Evolutionary conservation across 1,140 invertebrate species (phyloP), one percentile per base, ranked within the genome.

Genomic region (Yoshiicerus persimilis): DNA sequence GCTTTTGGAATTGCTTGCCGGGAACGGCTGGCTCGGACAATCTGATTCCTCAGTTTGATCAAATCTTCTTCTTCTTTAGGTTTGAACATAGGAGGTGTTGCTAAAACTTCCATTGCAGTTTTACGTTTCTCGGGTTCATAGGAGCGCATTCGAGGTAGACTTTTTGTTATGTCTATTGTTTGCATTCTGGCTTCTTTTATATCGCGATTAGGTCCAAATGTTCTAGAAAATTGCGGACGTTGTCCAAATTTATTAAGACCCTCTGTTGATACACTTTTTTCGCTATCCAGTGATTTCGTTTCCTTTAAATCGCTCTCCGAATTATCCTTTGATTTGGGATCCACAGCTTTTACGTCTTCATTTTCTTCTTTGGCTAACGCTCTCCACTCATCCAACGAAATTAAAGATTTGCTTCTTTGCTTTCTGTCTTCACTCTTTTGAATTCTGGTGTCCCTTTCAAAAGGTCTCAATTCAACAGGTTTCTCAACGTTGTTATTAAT

Each of bases 41-140:
- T 85, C 34, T 75, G 34, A 9, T 70, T 39, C 16, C 88, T 38
- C 10, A 89, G 30, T 64, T 85, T 87, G 32, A 36, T 39, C 32
- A 70, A 36, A 1, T 89, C 86, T 11, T 89, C 88, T 66, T 87
- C 86, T 39, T 70, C 66, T 64, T 75, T 77, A 0, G 39, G 56
- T 32, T 41, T 87, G 4, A 66, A 36, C 27, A 39, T 23, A 47
- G 88, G 77, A 2, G 83, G 38, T 2, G 75, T 87, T 3, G 88
- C 86, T 25, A 89, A 66, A 10, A 89, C 85, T 70, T 89, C 88
- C 77, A 89, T 89, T 62, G 88, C 88, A 9, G 88, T 88, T 38
- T 41, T 70, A 4, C 85, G 25, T 41, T 56, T 86, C n/a, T 80
- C 75, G 8, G 39, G 41, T n/a, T 86, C 47, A 27, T 23, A 1